A percentile compares a stretch with the other conserved stretches of the same genome.
Conservation (phyloP, 1,140 invertebrate genomes). For the Pseudomyrmex pallidus region DNA sequence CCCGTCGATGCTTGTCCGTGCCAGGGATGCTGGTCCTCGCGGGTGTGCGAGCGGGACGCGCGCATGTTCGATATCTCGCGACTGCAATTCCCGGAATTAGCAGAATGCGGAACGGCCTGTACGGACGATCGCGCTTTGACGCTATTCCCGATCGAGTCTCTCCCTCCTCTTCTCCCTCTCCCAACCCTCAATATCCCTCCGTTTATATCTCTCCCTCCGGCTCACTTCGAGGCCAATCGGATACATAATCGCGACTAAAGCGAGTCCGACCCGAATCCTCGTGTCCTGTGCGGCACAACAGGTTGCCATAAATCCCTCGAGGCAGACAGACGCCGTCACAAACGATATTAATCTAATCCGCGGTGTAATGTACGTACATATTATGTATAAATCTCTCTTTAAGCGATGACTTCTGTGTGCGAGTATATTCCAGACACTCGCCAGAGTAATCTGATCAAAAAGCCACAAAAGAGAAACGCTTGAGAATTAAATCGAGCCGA, state of each 20-base stretch:
- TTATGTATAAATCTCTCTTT: constrained; percentile 7
- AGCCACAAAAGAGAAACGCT: no score
- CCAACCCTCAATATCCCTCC: not conserved
- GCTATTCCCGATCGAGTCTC: constrained; percentile 66
- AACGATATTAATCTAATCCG: constrained; percentile 49
- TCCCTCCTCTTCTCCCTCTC: not conserved
- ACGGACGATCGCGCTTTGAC: constrained; percentile 70
- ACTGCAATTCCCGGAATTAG: constrained; percentile 72
- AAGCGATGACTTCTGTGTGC: not conserved
- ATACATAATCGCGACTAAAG: constrained; percentile 60
- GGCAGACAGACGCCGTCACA: constrained; percentile 12
- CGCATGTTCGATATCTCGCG: constrained; percentile 70
- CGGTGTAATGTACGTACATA: not conserved
- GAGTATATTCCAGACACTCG: not conserved
- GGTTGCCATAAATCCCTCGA: constrained; percentile 50
- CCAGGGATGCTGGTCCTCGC: constrained; percentile 67
- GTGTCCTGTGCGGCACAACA: constrained; percentile 61
- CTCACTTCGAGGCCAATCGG: constrained; percentile 46
- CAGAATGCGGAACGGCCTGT: constrained; percentile 68
- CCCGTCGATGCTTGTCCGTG: constrained; percentile 58
- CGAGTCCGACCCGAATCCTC: constrained; percentile 41
- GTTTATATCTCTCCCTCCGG: not conserved
- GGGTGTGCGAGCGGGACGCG: constrained; percentile 62
- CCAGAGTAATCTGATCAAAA: not conserved
- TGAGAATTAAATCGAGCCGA: not conserved